Conservation (phyloP, 1,140 invertebrate species). For the Centruroides sculpturatus region DNA sequence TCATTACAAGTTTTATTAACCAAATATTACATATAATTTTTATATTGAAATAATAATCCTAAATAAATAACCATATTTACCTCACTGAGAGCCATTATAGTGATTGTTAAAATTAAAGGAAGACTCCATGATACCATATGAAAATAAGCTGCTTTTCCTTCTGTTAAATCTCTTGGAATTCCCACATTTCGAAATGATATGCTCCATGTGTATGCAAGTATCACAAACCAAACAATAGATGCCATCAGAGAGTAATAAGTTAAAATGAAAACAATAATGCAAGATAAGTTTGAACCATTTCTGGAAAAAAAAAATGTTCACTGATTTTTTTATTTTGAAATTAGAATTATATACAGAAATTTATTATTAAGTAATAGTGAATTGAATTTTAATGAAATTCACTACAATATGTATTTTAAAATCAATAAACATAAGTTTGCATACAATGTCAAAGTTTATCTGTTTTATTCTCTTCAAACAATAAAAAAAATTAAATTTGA, state of each 20-base stretch:
- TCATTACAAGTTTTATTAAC: too few relatives aligned
- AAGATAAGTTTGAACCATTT: constrained; percentile 26
- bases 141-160: constrained; percentile 74
- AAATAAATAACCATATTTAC: constrained; percentile 8
- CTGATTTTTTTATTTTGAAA: not conserved
- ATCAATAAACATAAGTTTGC: too few relatives aligned
- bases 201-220: constrained; percentile 87
- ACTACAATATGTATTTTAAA: too few relatives aligned
- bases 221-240: constrained; percentile 89
- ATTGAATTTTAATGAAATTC: too few relatives aligned
- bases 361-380: too few relatives aligned
- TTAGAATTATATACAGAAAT: too few relatives aligned
- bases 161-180: constrained; percentile 56
- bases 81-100: constrained; percentile 66
- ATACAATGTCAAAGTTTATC: too few relatives aligned
- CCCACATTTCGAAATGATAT: constrained; percentile 68
- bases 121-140: constrained; percentile 90
- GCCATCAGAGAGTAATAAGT: constrained; percentile 93
- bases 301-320: not conserved
- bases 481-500: too few relatives aligned
- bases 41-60: too few relatives aligned
- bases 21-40: too few relatives aligned
- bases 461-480: too few relatives aligned
- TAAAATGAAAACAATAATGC: constrained; percentile 82
- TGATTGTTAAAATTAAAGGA: constrained; percentile 76